phyloP scores from a whole-genome alignment of 2,888 invertebrate genomes.

The Cryptus armator region DNA sequence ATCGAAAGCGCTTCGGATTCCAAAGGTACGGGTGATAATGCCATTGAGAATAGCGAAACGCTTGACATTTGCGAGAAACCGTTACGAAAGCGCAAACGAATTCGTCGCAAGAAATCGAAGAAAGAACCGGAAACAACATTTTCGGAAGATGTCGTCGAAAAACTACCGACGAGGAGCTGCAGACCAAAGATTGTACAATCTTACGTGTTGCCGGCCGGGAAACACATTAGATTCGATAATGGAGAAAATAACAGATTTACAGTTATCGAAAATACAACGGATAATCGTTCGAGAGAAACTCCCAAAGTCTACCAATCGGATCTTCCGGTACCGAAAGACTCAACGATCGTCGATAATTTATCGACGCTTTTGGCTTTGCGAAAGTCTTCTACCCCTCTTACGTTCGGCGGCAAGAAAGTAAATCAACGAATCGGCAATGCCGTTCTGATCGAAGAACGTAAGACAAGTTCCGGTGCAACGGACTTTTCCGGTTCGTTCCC shows the following conservation, averaged over 20 bases:
- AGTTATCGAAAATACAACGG: neutral
- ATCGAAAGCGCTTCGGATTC: conserved; percentile 46
- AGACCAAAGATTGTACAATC: conserved; percentile 61
- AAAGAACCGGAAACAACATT: conserved; percentile 57
- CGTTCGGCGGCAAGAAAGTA: conserved; percentile 44
- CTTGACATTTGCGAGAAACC: conserved; percentile 7
- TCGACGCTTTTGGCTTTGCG: conserved; percentile 47
- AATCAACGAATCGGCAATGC: neutral
- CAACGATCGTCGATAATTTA: neutral
- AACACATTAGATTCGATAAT: conserved; percentile 57
- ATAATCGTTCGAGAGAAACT: neutral
- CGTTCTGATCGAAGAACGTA: neutral
- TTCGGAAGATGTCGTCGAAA: conserved; percentile 20
- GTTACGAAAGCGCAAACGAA: conserved; percentile 63
- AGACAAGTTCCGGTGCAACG: neutral
- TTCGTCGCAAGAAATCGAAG: conserved; percentile 66
- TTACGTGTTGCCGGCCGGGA: conserved; percentile 26
- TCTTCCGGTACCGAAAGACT: neutral
- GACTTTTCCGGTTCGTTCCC: neutral
- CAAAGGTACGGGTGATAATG: conserved; percentile 10
- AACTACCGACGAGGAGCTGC: neutral
- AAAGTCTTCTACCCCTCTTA: conserved; percentile 43
- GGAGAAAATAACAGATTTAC: neutral
- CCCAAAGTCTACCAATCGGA: neutral
- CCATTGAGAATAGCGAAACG: conserved; percentile 9